A percentile compares a stretch with the other conserved stretches of the same genome.
phyloP scores from a whole-genome alignment of 2,797 vertebrate genomes.

The Gadopsis bispinosus region DNA sequence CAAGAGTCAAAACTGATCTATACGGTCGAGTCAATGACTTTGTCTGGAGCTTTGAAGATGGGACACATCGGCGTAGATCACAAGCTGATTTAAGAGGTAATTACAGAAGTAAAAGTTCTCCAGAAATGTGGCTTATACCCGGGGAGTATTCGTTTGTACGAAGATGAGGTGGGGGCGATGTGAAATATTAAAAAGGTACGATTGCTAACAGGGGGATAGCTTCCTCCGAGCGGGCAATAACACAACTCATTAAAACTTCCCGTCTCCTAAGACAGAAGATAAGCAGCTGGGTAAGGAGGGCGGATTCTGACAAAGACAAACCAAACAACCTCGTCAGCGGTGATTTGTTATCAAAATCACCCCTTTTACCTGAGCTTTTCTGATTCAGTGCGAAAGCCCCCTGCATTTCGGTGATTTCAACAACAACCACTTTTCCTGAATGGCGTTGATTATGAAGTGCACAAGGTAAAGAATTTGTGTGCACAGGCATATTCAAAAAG shows the following conservation, averaged over 20 bases:
- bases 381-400: constrained; percentile 61
- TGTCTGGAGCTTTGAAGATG: constrained; percentile 36
- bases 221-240: constrained; percentile 74
- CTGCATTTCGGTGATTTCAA: constrained; percentile 50
- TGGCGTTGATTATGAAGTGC: constrained; percentile 37
- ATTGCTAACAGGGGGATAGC: constrained; percentile 60
- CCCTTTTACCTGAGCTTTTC: constrained; percentile 49
- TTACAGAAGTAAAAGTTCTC: constrained; percentile 61
- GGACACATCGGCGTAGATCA: constrained; percentile 41
- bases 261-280: constrained; percentile 76
- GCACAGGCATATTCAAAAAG: not conserved
- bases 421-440: constrained; percentile 52
- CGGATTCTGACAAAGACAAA: constrained; percentile 66
- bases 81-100: constrained; percentile 58
- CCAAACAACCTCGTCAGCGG: constrained; percentile 64
- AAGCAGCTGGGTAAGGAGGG: constrained; percentile 67
- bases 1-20: constrained; percentile 39
- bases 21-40: constrained; percentile 33
- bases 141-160: constrained; percentile 51
- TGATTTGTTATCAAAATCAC: constrained; percentile 63
- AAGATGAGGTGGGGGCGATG: constrained; percentile 54
- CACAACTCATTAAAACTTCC: constrained; percentile 84
- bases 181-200: constrained; percentile 80
- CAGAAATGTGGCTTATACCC: constrained; percentile 50
- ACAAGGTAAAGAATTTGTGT: not conserved